Base-by-base conservation (phyloP, 2,113 vertebrate genomes). In the Scolopax mira region DNA sequence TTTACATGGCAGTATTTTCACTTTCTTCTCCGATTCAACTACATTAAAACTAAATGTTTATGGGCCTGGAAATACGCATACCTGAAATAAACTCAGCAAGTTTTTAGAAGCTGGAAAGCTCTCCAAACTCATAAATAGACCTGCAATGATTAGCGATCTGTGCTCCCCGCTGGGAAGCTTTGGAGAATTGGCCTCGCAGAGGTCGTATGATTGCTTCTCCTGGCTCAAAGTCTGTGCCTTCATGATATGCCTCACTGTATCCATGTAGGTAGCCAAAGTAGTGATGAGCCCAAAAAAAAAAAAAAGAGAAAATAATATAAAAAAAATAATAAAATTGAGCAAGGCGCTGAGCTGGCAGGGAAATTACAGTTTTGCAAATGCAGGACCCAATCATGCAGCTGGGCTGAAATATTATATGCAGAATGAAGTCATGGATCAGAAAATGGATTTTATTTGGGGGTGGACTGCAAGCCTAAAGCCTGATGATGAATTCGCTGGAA, bases 31-130 rank as follows among this genome's bases (percentile, higher is more conserved):
- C 54, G 89, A 94, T 96, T 91, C 92, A 79, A 65, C 88, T 94
- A 94, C 64, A 67, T 85, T 82, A 82, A 95, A 91, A 74, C 79
- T 75, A 39, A 97, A 96, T 6, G 39, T 93, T 96, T 96, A 95
- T 55, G 65, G 92, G 67, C 61, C 77, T 96, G 97, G 95, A 97
- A 98, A 96, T 93, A 39, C 49, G 11, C 39, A 52, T 97, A 97
- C 96, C 97, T 98, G 97, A 97, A 97, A 96, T 92, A 97, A 98
- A 94, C 95, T 95, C 93, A 79, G 88, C 91, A 93, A 94, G 84
- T 92, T 94, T 89, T 57, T 79, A 55, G 7, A 78, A 95, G 84
- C 5, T 96, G 96, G 94, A 97, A 96, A 97, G 94, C 86, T 91
- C 89, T 97, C 96, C 97, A 92, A 81, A 31, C 80, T 96, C 96